A percentile compares a stretch with the other conserved stretches of the same genome.
phyloP scores from a whole-genome alignment of 2,113 vertebrate genomes.

The Lepisosteus osseus region DNA sequence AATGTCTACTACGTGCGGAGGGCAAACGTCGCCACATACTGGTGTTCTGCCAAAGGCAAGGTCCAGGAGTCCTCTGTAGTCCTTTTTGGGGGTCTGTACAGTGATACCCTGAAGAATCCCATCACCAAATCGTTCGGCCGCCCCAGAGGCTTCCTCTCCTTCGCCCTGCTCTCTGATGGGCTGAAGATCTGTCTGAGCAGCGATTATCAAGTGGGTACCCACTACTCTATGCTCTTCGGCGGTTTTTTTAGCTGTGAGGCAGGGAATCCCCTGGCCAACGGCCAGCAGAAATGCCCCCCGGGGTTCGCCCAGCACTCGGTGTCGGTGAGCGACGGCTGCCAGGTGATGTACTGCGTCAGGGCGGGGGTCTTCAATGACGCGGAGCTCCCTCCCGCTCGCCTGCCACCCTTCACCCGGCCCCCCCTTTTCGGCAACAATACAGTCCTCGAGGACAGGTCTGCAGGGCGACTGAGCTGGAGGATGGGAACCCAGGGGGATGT shows the following conservation, averaged over 20 bases:
- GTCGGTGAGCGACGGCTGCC: constrained; percentile 79
- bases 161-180: constrained; percentile 68
- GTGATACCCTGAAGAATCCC: constrained; percentile 60
- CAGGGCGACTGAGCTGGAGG: too few species aligned
- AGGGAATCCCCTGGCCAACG: constrained; percentile 63
- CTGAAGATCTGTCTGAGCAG: constrained; percentile 75
- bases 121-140: constrained; percentile 75
- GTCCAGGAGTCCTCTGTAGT: constrained; percentile 23
- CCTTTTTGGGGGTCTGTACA: constrained; percentile 86
- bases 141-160: constrained; percentile 55
- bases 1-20: constrained; percentile 63
- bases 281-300: constrained; percentile 65
- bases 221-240: constrained; percentile 71
- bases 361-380: constrained; percentile 70
- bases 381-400: constrained; percentile 57
- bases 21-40: constrained; percentile 70
- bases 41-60: constrained; percentile 58
- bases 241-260: constrained; percentile 87
- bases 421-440: constrained; percentile 51
- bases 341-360: constrained; percentile 80
- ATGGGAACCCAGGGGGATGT: too few species aligned
- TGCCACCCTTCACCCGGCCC: constrained; percentile 75
- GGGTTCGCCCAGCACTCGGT: constrained; percentile 84
- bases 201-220: constrained; percentile 66
- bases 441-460: too few species aligned